Percentiles rank a stretch among this genome's conserved stretches.
These are phyloP conservation scores for Allacma fusca DNA, from an alignment of 2,888 invertebrate genomes.

Conservation along the genomic window DNA sequence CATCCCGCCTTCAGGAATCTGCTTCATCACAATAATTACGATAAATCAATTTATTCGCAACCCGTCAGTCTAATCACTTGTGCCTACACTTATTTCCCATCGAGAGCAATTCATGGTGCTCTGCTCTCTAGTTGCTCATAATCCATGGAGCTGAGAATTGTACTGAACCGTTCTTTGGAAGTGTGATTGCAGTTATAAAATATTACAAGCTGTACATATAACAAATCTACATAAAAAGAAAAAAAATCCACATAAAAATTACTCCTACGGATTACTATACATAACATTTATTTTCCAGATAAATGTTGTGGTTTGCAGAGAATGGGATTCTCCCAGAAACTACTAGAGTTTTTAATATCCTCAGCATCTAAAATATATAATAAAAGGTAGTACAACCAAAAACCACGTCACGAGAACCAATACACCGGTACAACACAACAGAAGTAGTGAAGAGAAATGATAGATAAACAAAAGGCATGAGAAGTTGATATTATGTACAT, in stretches of 20 bases:
- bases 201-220: conserved; percentile 1
- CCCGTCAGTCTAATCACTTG: not conserved
- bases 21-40: too few species aligned
- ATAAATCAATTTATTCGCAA: not conserved
- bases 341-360: conserved; percentile 18
- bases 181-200: not conserved
- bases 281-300: conserved; percentile 1
- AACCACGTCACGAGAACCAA: conserved; percentile 45
- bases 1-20: conserved; percentile 8
- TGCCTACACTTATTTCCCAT: not conserved
- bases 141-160: too few species aligned
- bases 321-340: not conserved
- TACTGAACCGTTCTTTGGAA: too few species aligned
- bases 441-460: conserved; percentile 49
- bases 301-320: not conserved
- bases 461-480: conserved; percentile 29
- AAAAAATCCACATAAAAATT: not conserved
- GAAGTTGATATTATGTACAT: conserved; percentile 34
- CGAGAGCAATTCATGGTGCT: too few species aligned
- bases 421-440: conserved; percentile 44
- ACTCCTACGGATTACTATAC: not conserved
- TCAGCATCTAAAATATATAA: conserved; percentile 15
- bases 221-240: not conserved
- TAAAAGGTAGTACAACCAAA: conserved; percentile 33
- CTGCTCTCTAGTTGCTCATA: too few species aligned